Evolutionary conservation across 2,888 invertebrate genomes (phyloP).

Genomic region (Erebia ligea): DNA sequence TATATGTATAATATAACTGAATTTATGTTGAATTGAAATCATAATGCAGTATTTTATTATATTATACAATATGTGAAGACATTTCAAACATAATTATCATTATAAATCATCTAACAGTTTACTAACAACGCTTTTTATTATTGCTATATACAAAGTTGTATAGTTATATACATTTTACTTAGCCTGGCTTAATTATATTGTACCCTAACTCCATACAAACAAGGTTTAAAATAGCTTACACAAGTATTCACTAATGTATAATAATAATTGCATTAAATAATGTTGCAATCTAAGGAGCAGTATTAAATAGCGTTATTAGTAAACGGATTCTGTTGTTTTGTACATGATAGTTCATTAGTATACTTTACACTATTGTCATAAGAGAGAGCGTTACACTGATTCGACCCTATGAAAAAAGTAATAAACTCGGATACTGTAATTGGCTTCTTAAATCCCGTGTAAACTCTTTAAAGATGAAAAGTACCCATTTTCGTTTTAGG

Average conservation of each 20-base stretch:
- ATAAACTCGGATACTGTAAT: no score
- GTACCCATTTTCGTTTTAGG: no score
- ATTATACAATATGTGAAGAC: not conserved
- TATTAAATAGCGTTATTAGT: constrained; percentile 41
- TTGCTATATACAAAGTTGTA: constrained; percentile 32
- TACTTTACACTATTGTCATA: constrained; percentile 64
- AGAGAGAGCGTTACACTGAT: constrained; percentile 42
- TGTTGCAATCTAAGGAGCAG: constrained; percentile 29
- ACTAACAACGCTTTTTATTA: constrained; percentile 42
- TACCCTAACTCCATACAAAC: constrained; percentile 33
- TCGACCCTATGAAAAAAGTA: not conserved
- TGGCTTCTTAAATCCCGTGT: no score
- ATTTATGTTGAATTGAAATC: not conserved
- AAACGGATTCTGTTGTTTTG: constrained; percentile 50
- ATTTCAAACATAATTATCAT: constrained; percentile 28
- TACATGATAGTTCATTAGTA: constrained; percentile 59
- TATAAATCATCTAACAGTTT: constrained; percentile 42
- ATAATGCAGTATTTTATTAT: not conserved
- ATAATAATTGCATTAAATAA: constrained; percentile 30
- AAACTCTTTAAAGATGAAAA: no score
- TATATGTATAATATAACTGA: not conserved
- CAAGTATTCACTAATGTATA: constrained; percentile 18
- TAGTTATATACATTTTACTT: constrained; percentile 16
- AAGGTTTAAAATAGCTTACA: constrained; percentile 30
- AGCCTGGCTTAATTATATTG: constrained; percentile 33